A percentile compares a stretch with the other conserved stretches of the same genome.
phyloP scores from a whole-genome alignment of 2,113 vertebrate genomes.

The Vanacampus margaritifer region DNA sequence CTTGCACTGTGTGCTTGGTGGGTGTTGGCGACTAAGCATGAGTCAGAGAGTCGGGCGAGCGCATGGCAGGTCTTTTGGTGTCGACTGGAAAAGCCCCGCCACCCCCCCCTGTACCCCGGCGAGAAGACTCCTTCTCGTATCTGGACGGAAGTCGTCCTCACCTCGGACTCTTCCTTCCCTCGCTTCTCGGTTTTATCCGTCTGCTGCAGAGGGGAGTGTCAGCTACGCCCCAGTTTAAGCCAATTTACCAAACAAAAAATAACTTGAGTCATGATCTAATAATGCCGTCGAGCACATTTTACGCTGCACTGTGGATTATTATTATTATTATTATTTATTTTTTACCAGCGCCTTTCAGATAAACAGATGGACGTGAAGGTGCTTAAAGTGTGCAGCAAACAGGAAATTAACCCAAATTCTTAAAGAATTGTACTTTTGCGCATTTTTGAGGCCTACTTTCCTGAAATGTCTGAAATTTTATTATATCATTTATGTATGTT shows the following conservation, averaged over 20 bases:
- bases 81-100: no score
- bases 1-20: conserved; percentile 69
- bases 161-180: neutral
- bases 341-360: conserved; percentile 24
- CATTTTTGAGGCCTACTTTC: neutral
- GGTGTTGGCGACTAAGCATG: conserved; percentile 67
- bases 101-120: no score
- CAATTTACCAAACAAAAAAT: conserved; percentile 13
- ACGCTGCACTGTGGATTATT: neutral
- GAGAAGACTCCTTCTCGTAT: conserved; percentile 33
- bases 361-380: conserved; percentile 42
- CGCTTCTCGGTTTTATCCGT: conserved; percentile 12
- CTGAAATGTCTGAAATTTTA: neutral
- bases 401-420: neutral
- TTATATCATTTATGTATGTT: no score
- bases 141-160: conserved; percentile 22
- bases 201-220: conserved; percentile 12
- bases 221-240: conserved; percentile 16
- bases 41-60: conserved; percentile 63
- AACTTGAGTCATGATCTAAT: conserved; percentile 14
- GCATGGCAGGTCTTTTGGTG: conserved; percentile 64
- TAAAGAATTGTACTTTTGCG: neutral
- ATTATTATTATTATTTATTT: no score
- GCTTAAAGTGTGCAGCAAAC: conserved; percentile 21
- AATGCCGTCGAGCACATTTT: conserved; percentile 6